phyloP scores from a whole-genome alignment of 2,888 invertebrate genomes.

The Seladonia tumulorum region DNA sequence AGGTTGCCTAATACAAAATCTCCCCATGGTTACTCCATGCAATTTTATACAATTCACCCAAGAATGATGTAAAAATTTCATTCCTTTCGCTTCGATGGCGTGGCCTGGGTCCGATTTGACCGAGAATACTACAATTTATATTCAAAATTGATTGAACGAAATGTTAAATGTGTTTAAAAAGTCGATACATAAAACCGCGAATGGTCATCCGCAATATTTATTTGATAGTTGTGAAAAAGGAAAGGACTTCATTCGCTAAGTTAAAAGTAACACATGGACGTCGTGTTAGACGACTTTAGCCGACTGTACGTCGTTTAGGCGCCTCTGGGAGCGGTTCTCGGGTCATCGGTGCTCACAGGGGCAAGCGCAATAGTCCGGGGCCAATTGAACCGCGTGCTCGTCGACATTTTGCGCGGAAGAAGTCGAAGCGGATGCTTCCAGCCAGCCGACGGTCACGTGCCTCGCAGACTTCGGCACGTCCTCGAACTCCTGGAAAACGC shows the following conservation, averaged over 20 bases:
- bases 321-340: not conserved
- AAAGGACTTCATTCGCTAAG: not conserved
- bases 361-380: constrained; percentile 76
- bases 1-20: not conserved
- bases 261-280: not conserved
- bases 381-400: constrained; percentile 74
- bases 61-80: not conserved
- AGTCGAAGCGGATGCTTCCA: constrained; percentile 67
- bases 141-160: no score
- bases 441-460: constrained; percentile 79
- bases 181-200: not conserved
- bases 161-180: not conserved
- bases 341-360: constrained; percentile 69
- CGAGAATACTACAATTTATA: no score
- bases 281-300: not conserved
- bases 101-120: no score
- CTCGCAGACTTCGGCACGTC: constrained; percentile 73
- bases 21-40: not conserved
- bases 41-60: not conserved
- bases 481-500: constrained; percentile 67
- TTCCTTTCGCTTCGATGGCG: no score
- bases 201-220: not conserved
- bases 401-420: constrained; percentile 62
- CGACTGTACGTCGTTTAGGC: not conserved
- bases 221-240: not conserved